phyloP scores from a whole-genome alignment of 2,888 invertebrate genomes.

The Drosophila algonquin region DNA sequence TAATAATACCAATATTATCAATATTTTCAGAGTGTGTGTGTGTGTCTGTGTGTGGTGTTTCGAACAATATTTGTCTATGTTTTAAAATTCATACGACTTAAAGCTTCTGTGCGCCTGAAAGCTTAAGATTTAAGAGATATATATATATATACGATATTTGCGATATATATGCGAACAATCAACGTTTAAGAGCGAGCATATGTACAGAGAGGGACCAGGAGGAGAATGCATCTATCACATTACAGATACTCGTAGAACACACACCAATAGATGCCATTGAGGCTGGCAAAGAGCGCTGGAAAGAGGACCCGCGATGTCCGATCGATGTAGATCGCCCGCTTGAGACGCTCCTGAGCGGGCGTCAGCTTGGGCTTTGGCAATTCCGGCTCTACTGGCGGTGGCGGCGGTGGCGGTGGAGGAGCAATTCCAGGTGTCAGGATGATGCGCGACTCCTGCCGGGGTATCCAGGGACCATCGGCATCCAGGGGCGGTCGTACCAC shows the following conservation, averaged over 20 bases:
- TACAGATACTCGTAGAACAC: slow-evolving; percentile 89
- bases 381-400: slow-evolving; percentile 82
- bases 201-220: slow-evolving; percentile 50
- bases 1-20: slow-evolving; percentile 19
- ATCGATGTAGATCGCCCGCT: slow-evolving; percentile 89
- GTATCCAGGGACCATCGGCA: slow-evolving; percentile 84
- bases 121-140: slow-evolving; percentile 47
- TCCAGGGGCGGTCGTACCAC: slow-evolving; percentile 80
- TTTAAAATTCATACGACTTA: slow-evolving; percentile 70
- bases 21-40: slow-evolving; percentile 10
- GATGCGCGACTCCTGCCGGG: slow-evolving; percentile 83
- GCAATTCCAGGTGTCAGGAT: slow-evolving; percentile 81
- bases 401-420: slow-evolving; percentile 76
- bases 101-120: slow-evolving; percentile 52
- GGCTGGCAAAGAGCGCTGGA: slow-evolving; percentile 88
- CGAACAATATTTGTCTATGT: slow-evolving; percentile 30
- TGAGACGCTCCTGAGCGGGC: slow-evolving; percentile 86
- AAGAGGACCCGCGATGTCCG: slow-evolving; percentile 89
- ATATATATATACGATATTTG: slow-evolving; percentile 10
- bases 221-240: slow-evolving; percentile 39
- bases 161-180: slow-evolving; percentile 61
- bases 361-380: slow-evolving; percentile 83
- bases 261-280: slow-evolving; percentile 90
- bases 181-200: slow-evolving; percentile 57
- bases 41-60: neutral